A percentile compares a stretch with the other conserved stretches of the same genome.
Conservation (phyloP, 2,797 vertebrate species). For the Scleropages formosus region DNA sequence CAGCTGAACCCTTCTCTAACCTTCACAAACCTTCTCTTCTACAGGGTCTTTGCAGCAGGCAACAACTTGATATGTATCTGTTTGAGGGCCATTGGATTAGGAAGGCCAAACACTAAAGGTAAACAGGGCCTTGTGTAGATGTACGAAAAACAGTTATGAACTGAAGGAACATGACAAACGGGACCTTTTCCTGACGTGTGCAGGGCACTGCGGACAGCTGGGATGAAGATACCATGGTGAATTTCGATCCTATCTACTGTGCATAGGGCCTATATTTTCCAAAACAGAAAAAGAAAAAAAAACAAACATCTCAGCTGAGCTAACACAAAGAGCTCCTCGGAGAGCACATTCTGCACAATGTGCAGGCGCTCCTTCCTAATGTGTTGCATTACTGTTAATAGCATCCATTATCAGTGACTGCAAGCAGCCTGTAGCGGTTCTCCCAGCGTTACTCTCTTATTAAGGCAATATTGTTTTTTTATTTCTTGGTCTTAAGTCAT, state of each 20-base stretch:
- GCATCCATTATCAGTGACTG: not conserved
- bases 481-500: not conserved
- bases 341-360: not conserved
- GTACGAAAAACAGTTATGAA: not conserved
- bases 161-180: not conserved
- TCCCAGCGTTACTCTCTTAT: not conserved
- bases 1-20: no score
- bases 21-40: not conserved
- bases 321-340: not conserved
- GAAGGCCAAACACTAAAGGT: not conserved
- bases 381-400: not conserved
- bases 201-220: not conserved
- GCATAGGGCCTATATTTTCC: not conserved
- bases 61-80: no score
- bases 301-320: not conserved
- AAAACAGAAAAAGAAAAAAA: not conserved
- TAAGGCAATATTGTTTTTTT: not conserved
- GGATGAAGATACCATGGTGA: not conserved
- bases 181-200: not conserved
- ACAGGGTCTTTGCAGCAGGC: not conserved
- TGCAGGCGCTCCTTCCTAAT: conserved; percentile 10
- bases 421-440: not conserved
- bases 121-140: no score
- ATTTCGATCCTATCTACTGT: not conserved
- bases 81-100: no score